Percentiles rank a stretch among this genome's conserved stretches.
Evolutionary conservation across 2,113 vertebrate species (phyloP).

Genomic region (Sialia sialis): DNA sequence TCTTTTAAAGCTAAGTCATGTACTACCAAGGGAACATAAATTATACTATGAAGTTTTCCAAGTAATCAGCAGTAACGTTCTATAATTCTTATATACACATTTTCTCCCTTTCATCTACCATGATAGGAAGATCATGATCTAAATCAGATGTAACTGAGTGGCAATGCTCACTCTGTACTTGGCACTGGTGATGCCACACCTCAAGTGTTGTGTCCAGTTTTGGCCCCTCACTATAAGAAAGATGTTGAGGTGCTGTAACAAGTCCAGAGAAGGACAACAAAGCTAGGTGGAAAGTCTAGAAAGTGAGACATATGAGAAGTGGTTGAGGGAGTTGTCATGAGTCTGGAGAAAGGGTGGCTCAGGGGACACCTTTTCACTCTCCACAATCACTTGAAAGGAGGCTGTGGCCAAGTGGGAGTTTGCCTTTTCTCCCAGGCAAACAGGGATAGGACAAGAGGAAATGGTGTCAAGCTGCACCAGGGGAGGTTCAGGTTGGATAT

Average conservation of each 20-base stretch:
- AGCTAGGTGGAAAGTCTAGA: neutral
- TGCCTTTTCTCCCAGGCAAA: neutral
- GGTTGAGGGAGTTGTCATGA: neutral
- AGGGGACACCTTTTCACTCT: neutral
- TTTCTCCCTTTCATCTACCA: neutral
- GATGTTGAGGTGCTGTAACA: rapidly evolving
- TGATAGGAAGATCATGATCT: neutral
- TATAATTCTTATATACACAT: neutral
- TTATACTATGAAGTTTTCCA: neutral
- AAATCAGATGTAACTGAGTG: neutral
- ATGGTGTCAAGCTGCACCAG: neutral
- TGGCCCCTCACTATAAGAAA: neutral
- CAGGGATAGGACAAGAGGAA: neutral
- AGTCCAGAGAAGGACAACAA: rapidly evolving
- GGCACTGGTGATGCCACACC: neutral
- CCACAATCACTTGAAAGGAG: neutral
- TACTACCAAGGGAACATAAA: neutral
- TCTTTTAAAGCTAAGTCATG: neutral
- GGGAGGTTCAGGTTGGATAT: neutral
- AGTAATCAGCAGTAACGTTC: neutral
- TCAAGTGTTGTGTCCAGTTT: neutral
- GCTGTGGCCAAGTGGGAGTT: no score
- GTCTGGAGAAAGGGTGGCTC: neutral
- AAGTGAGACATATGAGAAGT: neutral
- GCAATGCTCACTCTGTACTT: neutral